A percentile compares a stretch with the other conserved stretches of the same genome.
Conservation (phyloP, 2,113 vertebrate species). For the Grallaria varia region DNA sequence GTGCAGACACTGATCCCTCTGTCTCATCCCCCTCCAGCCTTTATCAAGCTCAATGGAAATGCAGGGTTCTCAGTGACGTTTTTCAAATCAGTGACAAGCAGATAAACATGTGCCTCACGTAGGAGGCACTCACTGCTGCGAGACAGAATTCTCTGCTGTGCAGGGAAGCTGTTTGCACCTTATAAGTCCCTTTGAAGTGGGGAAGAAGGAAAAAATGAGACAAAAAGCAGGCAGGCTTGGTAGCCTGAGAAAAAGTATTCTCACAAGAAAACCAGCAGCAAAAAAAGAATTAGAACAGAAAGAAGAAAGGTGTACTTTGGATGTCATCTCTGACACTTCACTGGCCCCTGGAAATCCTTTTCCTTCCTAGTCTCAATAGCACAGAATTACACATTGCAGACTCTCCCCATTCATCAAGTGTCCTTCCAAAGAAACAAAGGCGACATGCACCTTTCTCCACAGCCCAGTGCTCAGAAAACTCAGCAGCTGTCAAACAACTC, state of each 20-base stretch:
- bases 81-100: not conserved
- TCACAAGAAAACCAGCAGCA: not conserved
- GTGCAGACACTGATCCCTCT: not conserved
- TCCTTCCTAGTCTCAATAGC: not conserved
- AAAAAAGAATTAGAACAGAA: not conserved
- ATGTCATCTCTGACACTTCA: not conserved
- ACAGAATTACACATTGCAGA: not conserved
- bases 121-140: not conserved
- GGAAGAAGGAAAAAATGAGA: not conserved
- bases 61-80: not conserved
- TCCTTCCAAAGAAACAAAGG: not conserved
- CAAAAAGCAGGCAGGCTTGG: not conserved
- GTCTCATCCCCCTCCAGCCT: not conserved
- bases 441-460: not conserved
- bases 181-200: not conserved
- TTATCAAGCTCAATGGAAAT: not conserved
- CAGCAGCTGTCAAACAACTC: not conserved
- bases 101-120: rapidly evolving
- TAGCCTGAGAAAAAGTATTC: not conserved
- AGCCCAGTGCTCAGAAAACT: not conserved
- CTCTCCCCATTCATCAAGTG: not conserved
- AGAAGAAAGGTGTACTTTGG: not conserved
- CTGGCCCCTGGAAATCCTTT: not conserved
- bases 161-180: not conserved
- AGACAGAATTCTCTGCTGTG: not conserved